These are phyloP conservation scores for Dromius quadrimaculatus DNA, from an alignment of 2,888 invertebrate genomes.

Conservation along the genomic window DNA sequence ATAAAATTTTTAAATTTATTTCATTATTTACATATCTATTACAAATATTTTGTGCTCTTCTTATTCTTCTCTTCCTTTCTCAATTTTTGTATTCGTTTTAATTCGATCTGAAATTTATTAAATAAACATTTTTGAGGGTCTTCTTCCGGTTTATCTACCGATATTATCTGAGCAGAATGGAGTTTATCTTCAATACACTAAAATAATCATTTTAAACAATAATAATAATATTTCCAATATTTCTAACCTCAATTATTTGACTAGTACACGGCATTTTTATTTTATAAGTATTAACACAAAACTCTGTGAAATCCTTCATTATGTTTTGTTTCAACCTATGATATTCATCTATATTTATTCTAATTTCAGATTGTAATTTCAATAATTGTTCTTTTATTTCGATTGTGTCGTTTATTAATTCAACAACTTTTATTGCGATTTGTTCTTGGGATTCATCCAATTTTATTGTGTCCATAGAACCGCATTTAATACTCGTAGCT, in stretches of 20 bases:
- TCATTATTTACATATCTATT: too few species aligned
- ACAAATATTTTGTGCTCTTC: too few species aligned
- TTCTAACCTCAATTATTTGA: slow-evolving; percentile 31
- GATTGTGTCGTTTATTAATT: slow-evolving; percentile 39
- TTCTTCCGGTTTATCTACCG: slow-evolving; percentile 6
- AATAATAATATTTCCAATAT: slow-evolving; percentile 6
- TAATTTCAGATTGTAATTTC: slow-evolving; percentile 59
- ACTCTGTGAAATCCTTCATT: slow-evolving; percentile 60
- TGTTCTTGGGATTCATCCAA: slow-evolving; percentile 24
- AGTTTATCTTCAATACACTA: slow-evolving; percentile 42
- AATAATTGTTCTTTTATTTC: slow-evolving; percentile 61
- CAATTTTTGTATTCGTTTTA: slow-evolving; percentile 8
- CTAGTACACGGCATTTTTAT: slow-evolving; percentile 52
- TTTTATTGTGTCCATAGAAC: background rate
- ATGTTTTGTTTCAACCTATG: slow-evolving; percentile 59
- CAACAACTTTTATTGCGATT: slow-evolving; percentile 41
- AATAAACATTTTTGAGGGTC: slow-evolving; percentile 6
- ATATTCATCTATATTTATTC: slow-evolving; percentile 58
- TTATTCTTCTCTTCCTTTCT: too few species aligned
- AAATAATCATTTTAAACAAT: background rate
- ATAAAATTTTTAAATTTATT: too few species aligned
- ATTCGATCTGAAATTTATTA: slow-evolving; percentile 27
- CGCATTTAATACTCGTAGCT: slow-evolving; percentile 9
- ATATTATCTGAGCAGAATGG: background rate
- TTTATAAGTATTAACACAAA: slow-evolving; percentile 59